These are phyloP conservation scores for Neomicropteryx cornuta DNA, from an alignment of 1,140 invertebrate species.

Conservation along the genomic window DNA sequence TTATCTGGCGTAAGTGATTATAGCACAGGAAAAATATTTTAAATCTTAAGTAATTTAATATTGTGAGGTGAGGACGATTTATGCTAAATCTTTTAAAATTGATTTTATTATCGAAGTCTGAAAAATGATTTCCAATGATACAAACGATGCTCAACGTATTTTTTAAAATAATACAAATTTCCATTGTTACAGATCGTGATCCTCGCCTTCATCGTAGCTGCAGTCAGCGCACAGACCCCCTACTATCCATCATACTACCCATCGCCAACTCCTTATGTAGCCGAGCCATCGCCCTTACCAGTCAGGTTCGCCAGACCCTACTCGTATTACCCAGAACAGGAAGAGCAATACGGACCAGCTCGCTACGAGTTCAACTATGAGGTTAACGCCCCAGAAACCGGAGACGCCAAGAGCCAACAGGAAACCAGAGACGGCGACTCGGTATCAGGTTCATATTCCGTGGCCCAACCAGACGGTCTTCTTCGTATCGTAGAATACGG, in stretches of 20 bases:
- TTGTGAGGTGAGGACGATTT: neutral
- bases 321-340: no score
- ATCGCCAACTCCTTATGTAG: no score
- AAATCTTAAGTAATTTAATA: no score
- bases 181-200: constrained; percentile 10
- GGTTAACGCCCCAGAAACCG: constrained; percentile 45
- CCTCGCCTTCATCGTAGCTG: constrained; percentile 13
- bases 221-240: constrained; percentile 5
- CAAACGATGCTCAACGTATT: neutral
- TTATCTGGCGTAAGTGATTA: no score
- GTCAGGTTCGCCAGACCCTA: no score
- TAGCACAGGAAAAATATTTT: no score
- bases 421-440: constrained; percentile 39
- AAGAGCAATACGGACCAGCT: no score
- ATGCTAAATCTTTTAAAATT: neutral
- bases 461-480: constrained; percentile 49
- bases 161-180: neutral
- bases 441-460: constrained; percentile 44
- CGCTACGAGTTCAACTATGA: constrained; percentile 47
- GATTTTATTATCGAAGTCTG: neutral
- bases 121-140: neutral
- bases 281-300: no score
- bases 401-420: constrained; percentile 47
- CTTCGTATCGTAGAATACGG: constrained; percentile 44
- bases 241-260: no score